Evolutionary conservation across 2,113 vertebrate genomes (phyloP).

Genomic region (Echinops telfairi): DNA sequence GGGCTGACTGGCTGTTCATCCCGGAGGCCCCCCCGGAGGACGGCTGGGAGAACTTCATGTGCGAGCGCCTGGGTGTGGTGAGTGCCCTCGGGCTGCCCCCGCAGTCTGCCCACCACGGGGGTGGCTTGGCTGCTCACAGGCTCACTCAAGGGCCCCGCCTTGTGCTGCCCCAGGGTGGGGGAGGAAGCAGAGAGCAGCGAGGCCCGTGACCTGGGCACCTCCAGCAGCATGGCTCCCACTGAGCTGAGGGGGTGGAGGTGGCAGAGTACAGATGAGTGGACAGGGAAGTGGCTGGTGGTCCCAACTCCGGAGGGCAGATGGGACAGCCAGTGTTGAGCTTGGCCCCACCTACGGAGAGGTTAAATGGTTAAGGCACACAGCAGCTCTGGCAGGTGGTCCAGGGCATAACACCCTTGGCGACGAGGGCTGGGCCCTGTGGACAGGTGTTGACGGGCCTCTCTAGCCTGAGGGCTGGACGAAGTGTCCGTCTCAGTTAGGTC

Average conservation of each 20-base stretch:
- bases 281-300: accelerated
- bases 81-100: constrained; percentile 45
- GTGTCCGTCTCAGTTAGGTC: background rate
- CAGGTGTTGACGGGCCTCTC: too few relatives aligned
- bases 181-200: background rate
- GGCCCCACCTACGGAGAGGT: background rate
- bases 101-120: too few relatives aligned
- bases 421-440: too few relatives aligned
- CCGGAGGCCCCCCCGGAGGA: constrained; percentile 94
- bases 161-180: background rate
- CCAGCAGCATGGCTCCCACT: background rate
- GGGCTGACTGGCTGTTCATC: constrained; percentile 98
- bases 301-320: background rate
- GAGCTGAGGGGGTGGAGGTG: too few relatives aligned
- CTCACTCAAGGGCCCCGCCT: background rate
- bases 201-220: background rate
- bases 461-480: background rate
- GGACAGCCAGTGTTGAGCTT: background rate
- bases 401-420: background rate
- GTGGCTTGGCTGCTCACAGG: background rate
- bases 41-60: constrained; percentile 96
- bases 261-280: too few relatives aligned
- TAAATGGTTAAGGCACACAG: background rate
- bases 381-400: background rate
- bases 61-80: constrained; percentile 92